phyloP scores from a whole-genome alignment of 2,797 vertebrate genomes.

The Manis pentadactyla region DNA sequence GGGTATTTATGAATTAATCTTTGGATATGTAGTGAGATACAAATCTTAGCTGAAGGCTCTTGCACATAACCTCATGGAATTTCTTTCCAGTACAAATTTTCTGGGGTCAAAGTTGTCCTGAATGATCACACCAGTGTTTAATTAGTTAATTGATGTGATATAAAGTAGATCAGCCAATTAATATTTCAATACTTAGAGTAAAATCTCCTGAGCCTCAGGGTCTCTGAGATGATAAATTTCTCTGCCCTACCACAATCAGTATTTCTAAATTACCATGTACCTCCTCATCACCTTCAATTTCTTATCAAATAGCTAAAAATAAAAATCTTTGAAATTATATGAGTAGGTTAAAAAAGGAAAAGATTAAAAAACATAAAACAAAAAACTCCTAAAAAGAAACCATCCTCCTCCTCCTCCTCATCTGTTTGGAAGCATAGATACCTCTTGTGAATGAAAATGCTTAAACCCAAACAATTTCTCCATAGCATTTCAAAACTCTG shows the following conservation, averaged over 20 bases:
- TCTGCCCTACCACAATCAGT: neutral
- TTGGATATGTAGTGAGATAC: neutral
- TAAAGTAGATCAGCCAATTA: neutral
- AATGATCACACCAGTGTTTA: neutral
- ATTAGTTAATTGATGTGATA: neutral
- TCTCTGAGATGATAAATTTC: neutral
- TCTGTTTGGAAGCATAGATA: neutral
- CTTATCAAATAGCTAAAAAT: neutral
- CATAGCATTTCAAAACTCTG: neutral
- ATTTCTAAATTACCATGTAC: constrained; percentile 12
- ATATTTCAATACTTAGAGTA: neutral
- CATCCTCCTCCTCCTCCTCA: neutral
- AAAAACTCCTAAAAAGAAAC: neutral
- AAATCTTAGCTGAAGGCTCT: neutral
- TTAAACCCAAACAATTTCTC: neutral
- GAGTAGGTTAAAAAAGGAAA: neutral
- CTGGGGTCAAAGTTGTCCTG: neutral
- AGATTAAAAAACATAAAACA: neutral
- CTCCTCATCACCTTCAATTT: neutral
- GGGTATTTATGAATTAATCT: neutral
- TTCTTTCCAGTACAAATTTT: neutral
- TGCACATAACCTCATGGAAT: neutral
- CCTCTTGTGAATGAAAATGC: neutral
- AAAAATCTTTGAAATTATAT: neutral
- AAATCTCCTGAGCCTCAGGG: neutral